phyloP scores from a whole-genome alignment of 2,888 invertebrate genomes.

The Dasysyrphus albostriatus region DNA sequence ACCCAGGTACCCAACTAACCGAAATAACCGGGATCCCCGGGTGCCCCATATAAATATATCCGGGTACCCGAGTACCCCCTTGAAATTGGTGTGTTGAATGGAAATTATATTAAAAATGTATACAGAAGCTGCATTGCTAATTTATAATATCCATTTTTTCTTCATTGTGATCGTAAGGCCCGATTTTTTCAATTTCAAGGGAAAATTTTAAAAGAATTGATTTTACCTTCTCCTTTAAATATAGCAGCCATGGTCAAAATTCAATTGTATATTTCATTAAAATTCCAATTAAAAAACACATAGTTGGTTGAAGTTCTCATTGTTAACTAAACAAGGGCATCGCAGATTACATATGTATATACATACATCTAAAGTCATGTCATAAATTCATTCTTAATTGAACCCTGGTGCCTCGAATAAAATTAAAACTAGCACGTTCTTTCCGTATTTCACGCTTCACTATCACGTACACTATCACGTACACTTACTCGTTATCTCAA shows the following conservation, averaged over 20 bases:
- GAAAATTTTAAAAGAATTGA: neutral
- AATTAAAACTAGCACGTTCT: conserved; percentile 39
- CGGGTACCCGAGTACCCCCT: too few relatives aligned
- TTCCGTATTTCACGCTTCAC: conserved; percentile 31
- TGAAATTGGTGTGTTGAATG: too few relatives aligned
- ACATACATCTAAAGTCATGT: conserved; percentile 6
- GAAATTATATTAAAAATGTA: too few relatives aligned
- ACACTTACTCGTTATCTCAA: conserved; percentile 33
- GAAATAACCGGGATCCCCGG: too few relatives aligned
- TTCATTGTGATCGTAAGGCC: too few relatives aligned
- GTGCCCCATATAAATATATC: too few relatives aligned
- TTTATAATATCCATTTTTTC: too few relatives aligned
- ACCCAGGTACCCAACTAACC: too few relatives aligned
- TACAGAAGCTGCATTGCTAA: too few relatives aligned
- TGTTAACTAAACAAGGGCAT: conserved; percentile 1
- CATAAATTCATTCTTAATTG: conserved; percentile 27
- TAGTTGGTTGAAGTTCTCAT: conserved; percentile 21
- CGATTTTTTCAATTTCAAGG: neutral
- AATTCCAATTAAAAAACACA: conserved; percentile 25
- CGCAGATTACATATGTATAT: neutral
- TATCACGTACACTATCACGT: conserved; percentile 12
- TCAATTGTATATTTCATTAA: neutral
- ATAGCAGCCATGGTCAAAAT: neutral
- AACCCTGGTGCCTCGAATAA: conserved; percentile 15
- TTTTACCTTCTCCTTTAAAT: neutral